These are phyloP conservation scores for Cottoperca gobio DNA, from an alignment of 2,797 vertebrate species.

Conservation along the genomic window DNA sequence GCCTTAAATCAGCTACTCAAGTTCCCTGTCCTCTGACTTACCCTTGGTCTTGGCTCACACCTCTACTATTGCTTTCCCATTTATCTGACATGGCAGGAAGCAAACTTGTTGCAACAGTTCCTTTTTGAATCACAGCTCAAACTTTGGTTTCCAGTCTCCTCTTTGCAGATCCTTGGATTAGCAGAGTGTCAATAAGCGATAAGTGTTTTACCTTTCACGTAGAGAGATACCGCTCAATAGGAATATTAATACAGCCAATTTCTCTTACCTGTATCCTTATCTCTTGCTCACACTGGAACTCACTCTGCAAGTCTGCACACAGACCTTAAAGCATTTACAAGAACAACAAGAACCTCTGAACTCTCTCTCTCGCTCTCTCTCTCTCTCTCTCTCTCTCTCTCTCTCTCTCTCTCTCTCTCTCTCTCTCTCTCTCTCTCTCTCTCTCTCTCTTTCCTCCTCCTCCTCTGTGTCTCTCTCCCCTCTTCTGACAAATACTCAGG, in stretches of 20 bases:
- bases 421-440: conserved; percentile 16
- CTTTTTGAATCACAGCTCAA: conserved; percentile 33
- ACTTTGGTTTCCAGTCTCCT: conserved; percentile 13
- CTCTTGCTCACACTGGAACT: conserved; percentile 13
- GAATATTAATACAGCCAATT: conserved; percentile 12
- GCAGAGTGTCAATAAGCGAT: conserved; percentile 35
- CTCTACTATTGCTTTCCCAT: conserved; percentile 32
- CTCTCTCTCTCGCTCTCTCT: conserved; percentile 24
- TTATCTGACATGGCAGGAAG: conserved; percentile 33
- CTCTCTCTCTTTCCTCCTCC: conserved; percentile 7
- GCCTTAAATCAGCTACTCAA: conserved; percentile 42
- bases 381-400: conserved; percentile 14
- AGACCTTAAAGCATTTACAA: conserved; percentile 44
- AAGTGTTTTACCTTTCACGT: neutral
- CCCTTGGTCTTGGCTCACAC: conserved; percentile 51
- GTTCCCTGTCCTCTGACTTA: conserved; percentile 48
- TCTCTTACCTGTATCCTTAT: conserved; percentile 11
- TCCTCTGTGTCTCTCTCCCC: conserved; percentile 14
- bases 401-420: conserved; percentile 28
- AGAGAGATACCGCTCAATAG: neutral
- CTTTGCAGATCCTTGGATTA: conserved; percentile 3
- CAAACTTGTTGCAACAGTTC: conserved; percentile 54
- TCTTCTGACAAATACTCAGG: conserved; percentile 41
- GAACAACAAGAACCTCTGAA: conserved; percentile 38
- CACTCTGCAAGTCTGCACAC: conserved; percentile 64